Conservation (phyloP, 2,113 vertebrate genomes). For the Microcebus murinus region DNA sequence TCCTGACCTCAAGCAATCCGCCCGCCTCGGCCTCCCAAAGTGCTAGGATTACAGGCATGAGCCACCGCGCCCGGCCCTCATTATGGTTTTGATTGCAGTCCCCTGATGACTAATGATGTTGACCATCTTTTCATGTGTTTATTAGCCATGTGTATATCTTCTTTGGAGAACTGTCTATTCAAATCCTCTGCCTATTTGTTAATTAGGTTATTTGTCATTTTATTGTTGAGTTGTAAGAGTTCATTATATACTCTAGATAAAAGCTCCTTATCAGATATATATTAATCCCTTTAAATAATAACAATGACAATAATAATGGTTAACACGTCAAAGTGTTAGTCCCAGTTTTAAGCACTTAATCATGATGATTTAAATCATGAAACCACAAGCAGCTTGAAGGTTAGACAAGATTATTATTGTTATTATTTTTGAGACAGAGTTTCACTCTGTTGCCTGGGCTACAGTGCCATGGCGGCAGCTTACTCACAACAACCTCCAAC, state of each 20-base stretch:
- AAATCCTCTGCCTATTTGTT: background rate
- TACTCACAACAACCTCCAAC: no score
- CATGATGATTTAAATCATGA: background rate
- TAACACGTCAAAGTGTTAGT: background rate
- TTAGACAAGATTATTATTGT: background rate
- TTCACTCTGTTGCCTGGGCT: no score
- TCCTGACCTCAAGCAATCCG: no score
- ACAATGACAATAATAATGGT: background rate
- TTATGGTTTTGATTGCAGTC: background rate
- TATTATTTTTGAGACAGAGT: no score
- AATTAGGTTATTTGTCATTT: background rate
- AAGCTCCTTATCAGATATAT: background rate
- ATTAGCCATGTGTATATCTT: background rate
- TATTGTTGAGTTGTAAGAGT: background rate
- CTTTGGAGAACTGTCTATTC: background rate
- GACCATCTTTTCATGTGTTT: background rate
- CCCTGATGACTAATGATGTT: background rate
- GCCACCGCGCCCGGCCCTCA: no score
- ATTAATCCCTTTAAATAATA: slow-evolving; percentile 12
- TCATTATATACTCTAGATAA: background rate
- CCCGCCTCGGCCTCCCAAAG: no score
- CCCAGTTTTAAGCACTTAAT: background rate
- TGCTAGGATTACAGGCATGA: no score
- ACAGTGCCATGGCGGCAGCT: no score
- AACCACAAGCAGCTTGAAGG: background rate